A percentile compares a stretch with the other conserved stretches of the same genome.
Conservation (phyloP, 2,888 invertebrate species). For the Coecobrya sp. region DNA sequence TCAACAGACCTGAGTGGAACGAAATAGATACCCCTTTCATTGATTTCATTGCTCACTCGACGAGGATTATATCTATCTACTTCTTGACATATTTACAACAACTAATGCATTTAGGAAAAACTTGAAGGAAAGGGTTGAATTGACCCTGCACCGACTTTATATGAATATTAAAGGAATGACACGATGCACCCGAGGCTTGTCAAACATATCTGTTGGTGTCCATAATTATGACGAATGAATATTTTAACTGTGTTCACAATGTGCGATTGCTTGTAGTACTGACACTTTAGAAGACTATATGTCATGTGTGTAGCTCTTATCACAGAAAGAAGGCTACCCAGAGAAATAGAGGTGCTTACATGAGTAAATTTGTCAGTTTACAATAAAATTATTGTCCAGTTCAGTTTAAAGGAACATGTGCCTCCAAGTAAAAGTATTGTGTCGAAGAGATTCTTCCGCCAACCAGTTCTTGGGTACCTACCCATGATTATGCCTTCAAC, state of each 20-base stretch:
- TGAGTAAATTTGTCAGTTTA: too few species aligned
- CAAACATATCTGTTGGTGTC: not conserved
- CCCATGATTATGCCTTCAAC: too few species aligned
- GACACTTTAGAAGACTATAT: too few species aligned
- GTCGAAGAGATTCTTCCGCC: too few species aligned
- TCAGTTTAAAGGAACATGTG: too few species aligned
- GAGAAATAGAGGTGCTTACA: too few species aligned
- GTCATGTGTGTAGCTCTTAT: too few species aligned
- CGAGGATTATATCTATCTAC: slow-evolving; percentile 6
- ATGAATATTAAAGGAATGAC: not conserved
- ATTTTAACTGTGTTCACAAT: not conserved
- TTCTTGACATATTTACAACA: slow-evolving; percentile 24
- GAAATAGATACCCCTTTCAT: not conserved
- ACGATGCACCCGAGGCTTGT: not conserved
- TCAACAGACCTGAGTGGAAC: not conserved
- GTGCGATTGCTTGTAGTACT: too few species aligned
- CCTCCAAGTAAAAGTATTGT: too few species aligned
- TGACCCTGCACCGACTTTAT: not conserved
- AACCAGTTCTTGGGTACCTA: too few species aligned
- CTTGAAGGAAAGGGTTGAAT: slow-evolving; percentile 1
- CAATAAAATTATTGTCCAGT: too few species aligned
- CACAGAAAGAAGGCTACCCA: too few species aligned
- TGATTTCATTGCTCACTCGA: not conserved
- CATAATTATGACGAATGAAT: slow-evolving; percentile 8
- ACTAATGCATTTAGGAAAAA: slow-evolving; percentile 2